These are phyloP conservation scores for Neodiprion virginianus DNA, from an alignment of 1,140 invertebrate genomes.

Conservation along the genomic window DNA sequence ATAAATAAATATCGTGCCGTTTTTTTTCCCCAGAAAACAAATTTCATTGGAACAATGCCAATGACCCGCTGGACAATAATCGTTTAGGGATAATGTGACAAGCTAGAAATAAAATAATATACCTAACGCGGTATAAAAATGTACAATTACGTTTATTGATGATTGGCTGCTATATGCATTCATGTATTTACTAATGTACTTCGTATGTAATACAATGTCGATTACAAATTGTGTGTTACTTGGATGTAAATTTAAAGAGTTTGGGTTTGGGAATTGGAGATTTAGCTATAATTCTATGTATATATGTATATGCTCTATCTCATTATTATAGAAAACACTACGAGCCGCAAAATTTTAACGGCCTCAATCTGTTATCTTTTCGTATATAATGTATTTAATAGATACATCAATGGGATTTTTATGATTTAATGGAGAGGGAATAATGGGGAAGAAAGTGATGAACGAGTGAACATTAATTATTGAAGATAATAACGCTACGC, in stretches of 20 bases:
- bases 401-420: no score
- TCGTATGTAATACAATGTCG: conserved; percentile 47
- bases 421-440: not conserved
- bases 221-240: conserved; percentile 43
- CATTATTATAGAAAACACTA: conserved; percentile 26
- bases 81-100: no score
- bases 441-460: not conserved
- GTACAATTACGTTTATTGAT: conserved; percentile 58
- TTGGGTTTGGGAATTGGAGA: not conserved
- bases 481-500: conserved; percentile 33
- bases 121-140: conserved; percentile 42
- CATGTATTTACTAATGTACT: conserved; percentile 28
- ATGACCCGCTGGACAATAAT: no score
- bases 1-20: no score
- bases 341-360: not conserved
- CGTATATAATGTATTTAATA: no score
- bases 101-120: not conserved
- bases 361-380: no score
- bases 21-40: no score
- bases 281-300: conserved; percentile 16
- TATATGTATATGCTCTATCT: conserved; percentile 21
- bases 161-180: conserved; percentile 47
- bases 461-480: conserved; percentile 23
- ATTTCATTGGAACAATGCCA: no score
- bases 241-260: conserved; percentile 18